A percentile compares a stretch with the other conserved stretches of the same genome.
Evolutionary conservation across 2,888 invertebrate species (phyloP).

Genomic region (Kryphioiulus occultus): DNA sequence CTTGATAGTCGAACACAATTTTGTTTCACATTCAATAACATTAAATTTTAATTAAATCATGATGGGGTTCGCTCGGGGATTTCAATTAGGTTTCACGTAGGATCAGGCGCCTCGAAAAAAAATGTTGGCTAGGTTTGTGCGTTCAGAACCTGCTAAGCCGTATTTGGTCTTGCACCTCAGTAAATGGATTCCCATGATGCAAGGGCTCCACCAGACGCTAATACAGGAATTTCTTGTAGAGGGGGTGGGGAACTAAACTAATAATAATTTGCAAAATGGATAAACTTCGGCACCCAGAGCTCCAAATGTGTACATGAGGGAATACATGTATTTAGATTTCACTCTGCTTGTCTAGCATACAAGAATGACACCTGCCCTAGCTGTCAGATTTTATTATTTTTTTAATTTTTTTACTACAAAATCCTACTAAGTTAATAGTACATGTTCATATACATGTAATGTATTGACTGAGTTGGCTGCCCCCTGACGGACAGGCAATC

Average conservation of each 20-base stretch:
- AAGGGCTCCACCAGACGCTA: neutral
- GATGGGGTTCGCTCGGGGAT: neutral
- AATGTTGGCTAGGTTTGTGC: neutral
- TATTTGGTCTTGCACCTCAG: neutral
- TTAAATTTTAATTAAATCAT: constrained; percentile 32
- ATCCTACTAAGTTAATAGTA: too few species aligned
- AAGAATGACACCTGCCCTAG: too few species aligned
- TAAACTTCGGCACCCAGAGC: too few species aligned
- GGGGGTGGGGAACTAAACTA: neutral
- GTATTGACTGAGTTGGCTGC: too few species aligned
- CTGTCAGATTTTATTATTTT: too few species aligned
- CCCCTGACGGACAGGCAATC: too few species aligned
- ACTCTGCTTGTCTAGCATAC: too few species aligned
- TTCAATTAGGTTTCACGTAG: neutral
- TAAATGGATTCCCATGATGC: neutral
- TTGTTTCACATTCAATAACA: constrained; percentile 24
- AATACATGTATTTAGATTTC: too few species aligned
- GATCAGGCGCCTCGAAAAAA: neutral
- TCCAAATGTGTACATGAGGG: too few species aligned
- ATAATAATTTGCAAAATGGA: too few species aligned
- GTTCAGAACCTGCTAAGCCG: neutral
- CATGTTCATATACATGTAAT: too few species aligned
- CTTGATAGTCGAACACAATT: neutral
- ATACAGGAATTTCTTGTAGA: neutral
- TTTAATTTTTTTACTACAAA: too few species aligned